Evolutionary conservation across 1,140 invertebrate species (phyloP), one percentile per base, ranked within the genome.

Genomic region (Musca vetustissima): DNA sequence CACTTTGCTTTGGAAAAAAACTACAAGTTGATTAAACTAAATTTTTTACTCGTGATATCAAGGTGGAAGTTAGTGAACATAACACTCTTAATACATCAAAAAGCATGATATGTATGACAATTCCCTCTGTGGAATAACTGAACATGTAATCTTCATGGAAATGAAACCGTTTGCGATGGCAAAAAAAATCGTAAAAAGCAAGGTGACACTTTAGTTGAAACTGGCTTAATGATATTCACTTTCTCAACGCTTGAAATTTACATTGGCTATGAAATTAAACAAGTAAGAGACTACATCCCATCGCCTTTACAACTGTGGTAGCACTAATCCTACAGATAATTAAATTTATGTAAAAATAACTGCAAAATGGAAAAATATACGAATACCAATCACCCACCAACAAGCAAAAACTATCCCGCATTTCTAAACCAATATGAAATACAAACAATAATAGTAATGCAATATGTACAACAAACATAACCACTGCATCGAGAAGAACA

Each of bases 81-180:
- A n/a, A n/a, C n/a, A n/a, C n/a, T n/a, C n/a, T 32, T 32, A 32
- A 32, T 32, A 32, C 28, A 4, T 43, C 66, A 9, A 70, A 70
- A 64, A 55, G 69, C 11, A 66, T 70, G n/a, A n/a, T 14, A 68
- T 48, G 17, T 68, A 64, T 36, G 68, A 47, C 59, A 67, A 71
- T 55, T 66, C 36, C 36, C 57, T 71, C 1, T 28, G 68, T 21
- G 49, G n/a, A 13, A 64, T 71, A 7, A 1, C 15, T 14, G 68
- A 71, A 69, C 47, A 66, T 13, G 43, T 22, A 22, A 71, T 69
- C 4, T 36, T 69, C 15, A 1, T 28, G 48, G 70, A 69, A 66
- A n/a, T 71, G 2, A 69, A 70, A 71, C 49, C 47, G 61, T 71
- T 14, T 25, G 21, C 36, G 66, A 71, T 43, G 57, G 68, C 69